A percentile compares a stretch with the other conserved stretches of the same genome.
Conservation (phyloP, 2,113 vertebrate genomes). For the Numida meleagris region DNA sequence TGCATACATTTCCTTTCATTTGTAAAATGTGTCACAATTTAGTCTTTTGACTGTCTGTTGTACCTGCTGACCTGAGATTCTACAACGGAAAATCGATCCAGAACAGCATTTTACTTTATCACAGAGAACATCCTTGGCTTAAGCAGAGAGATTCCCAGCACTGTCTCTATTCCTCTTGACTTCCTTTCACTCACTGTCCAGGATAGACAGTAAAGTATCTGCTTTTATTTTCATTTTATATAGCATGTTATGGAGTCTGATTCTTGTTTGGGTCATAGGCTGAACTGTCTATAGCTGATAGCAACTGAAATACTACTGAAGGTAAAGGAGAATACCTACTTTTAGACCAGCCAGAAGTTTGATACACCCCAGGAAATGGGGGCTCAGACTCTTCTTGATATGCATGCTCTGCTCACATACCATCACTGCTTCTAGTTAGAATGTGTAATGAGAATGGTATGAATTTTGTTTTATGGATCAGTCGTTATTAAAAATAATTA, state of each 20-base stretch:
- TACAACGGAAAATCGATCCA: slow-evolving; percentile 18
- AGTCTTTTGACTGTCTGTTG: neutral
- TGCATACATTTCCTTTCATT: neutral
- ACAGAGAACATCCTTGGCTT: neutral
- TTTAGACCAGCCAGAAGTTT: neutral
- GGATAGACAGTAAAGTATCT: neutral
- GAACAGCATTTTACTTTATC: slow-evolving; percentile 27
- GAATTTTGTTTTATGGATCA: slow-evolving; percentile 58
- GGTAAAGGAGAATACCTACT: neutral
- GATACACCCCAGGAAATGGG: neutral
- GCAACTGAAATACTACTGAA: neutral
- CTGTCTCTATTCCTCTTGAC: neutral
- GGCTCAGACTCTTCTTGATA: slow-evolving; percentile 43
- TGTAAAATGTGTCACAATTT: neutral
- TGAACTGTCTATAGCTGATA: neutral
- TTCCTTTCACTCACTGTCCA: neutral
- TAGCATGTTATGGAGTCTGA: neutral
- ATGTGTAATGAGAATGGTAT: slow-evolving; percentile 20
- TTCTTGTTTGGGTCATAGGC: neutral
- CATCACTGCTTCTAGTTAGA: slow-evolving; percentile 12
- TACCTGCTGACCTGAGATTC: neutral
- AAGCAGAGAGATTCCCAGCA: neutral
- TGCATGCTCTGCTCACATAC: slow-evolving; percentile 11
- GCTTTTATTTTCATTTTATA: neutral
- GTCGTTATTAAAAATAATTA: slow-evolving; percentile 75